Evolutionary conservation across 2,797 vertebrate species (phyloP), one percentile per base, ranked within the genome.

Genomic region (Orientallactaga sibirica): DNA sequence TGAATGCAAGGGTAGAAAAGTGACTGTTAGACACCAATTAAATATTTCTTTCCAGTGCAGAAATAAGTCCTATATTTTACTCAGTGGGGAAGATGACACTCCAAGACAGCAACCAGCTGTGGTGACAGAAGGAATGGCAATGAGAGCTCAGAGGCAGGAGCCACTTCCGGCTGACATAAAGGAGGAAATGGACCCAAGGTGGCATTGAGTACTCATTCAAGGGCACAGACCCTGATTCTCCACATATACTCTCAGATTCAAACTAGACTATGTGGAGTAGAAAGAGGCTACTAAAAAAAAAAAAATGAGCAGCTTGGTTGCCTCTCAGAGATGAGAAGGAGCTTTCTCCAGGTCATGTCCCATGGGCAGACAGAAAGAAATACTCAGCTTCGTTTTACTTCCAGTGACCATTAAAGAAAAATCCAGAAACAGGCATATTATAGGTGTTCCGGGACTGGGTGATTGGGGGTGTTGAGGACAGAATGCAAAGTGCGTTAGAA

Each of bases 21-120:
- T 74, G 90, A 92, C 88, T 96, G 85, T 77, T 94, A 37, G 58
- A 94, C 88, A 87, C 94, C 94, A 96, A 92, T 97, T 96, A 97
- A 94, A 96, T 93, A 9, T 92, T 92, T 95, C 76, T 83, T 96
- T 55, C 33, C 83, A 74, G 55, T 93, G 70, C 75, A 95, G 88
- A 94, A 95, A 94, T 95, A 87, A 95, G 91, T 95, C 77, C 80
- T 87, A 80, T 84, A 48, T 55, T 95, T 94, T 90, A 95, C 86
- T 94, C 78, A 58, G 75, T 62, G 5, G 37, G 71, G 62, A 29
- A 93, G 76, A 86, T 86, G 80, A 91, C 92, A 93, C 33, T 87
- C 55, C 52, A 95, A 80, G 77, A 93, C 41, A 93, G 67, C 62
- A 62, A 83, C 82, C 79, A 87, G 77, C 88, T 95, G 86, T 92